Evolutionary conservation across 30 jellyfish, hydroid and myxozoan species (phyloP), one percentile per base, ranked within the genome.

Genomic region (Cassiopea andromeda): DNA sequence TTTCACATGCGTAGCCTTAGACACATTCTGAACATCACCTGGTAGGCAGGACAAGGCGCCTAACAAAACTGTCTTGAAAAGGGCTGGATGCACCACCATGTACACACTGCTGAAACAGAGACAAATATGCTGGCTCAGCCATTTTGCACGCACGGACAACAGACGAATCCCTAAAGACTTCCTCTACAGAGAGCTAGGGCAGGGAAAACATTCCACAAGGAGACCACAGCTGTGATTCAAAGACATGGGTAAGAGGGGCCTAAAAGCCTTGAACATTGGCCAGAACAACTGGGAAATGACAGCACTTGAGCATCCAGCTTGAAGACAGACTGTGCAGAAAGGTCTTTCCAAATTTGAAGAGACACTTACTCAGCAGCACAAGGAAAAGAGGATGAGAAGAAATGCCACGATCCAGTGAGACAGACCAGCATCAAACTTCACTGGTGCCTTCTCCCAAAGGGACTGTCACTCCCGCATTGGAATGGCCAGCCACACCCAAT

Each of bases 381-480:
- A 78, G 81, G 88, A 43, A 14, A 47, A 47, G 88, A 17, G 80
- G 83, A 27, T 16, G 67, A 27, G 47, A 78, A 47, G 48, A 57
- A 54, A 3, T 6, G 64, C 64, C 12, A 3, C 64, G 64, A 54
- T 10, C 64, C 79, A 78, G 88, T 6, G 8, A 54, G 88, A 47
- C 46, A 47, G 81, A 13, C 27, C 88, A 45, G 88, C 15, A 7
- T 3, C 88, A 45, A n/a, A 47, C 88, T 17, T 46, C 88, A 57
- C 10, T 83, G 44, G 88, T 57, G 64, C 48, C 78, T 16, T n/a
- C 44, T 78, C 84, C 78, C 44, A 75, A 10, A 47, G 88, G 80
- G 88, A 45, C 78, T 44, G 88, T 57, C 80, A 45, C 81, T 78
- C 79, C 88, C 80, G 88, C 44, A 47, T 57, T 45, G 88, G 79